A percentile compares a stretch with the other conserved stretches of the same genome.
These are phyloP conservation scores for Cebidichthys violaceus DNA, from an alignment of 2,113 vertebrate species.

Conservation along the genomic window DNA sequence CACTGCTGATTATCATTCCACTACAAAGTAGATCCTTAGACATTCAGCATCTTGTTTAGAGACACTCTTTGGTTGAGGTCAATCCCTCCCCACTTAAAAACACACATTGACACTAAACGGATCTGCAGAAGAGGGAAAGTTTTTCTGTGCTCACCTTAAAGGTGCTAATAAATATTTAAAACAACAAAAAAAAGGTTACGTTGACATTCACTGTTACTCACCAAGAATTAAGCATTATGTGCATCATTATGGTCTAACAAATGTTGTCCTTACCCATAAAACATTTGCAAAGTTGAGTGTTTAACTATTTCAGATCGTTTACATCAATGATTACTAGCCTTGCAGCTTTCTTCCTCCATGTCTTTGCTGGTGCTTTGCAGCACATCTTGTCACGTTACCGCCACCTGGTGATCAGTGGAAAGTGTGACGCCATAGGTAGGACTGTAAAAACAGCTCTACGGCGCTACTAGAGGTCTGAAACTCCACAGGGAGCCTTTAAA, in stretches of 20 bases:
- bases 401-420: constrained; percentile 5
- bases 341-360: background rate
- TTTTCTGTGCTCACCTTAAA: background rate
- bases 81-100: background rate
- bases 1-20: background rate
- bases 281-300: background rate
- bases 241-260: background rate
- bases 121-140: background rate
- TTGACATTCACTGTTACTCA: background rate
- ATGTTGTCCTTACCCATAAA: background rate
- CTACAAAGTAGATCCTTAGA: background rate
- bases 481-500: background rate
- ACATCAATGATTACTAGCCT: background rate
- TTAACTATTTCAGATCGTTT: background rate
- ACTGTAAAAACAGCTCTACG: background rate
- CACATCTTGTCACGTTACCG: background rate
- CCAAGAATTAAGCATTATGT: background rate
- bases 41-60: background rate
- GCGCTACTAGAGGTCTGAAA: background rate
- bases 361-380: background rate
- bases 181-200: background rate
- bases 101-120: background rate
- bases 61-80: background rate
- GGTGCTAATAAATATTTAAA: background rate
- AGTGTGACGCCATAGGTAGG: background rate